These are phyloP conservation scores for Hetaerina americana DNA, from an alignment of 1,140 invertebrate species.

Conservation along the genomic window DNA sequence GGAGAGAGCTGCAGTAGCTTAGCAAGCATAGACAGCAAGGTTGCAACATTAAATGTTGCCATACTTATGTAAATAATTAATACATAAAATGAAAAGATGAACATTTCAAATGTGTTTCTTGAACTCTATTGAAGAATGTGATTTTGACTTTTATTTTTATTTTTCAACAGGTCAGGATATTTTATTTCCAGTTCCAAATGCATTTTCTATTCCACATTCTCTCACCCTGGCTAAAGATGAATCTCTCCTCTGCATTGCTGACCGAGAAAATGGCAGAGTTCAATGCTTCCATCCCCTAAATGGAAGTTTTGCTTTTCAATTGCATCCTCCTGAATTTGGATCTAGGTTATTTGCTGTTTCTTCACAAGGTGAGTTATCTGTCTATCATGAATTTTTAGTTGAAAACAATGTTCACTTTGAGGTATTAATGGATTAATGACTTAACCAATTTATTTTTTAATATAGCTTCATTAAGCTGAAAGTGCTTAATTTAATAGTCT, in stretches of 20 bases:
- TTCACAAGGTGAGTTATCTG: constrained; percentile 30
- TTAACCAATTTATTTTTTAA: constrained; percentile 8
- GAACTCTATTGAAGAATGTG: too few relatives aligned
- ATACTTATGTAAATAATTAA: too few relatives aligned
- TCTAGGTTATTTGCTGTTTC: constrained; percentile 52
- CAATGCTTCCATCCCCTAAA: constrained; percentile 55
- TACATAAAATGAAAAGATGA: too few relatives aligned
- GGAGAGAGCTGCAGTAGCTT: too few relatives aligned
- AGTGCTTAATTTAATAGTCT: too few relatives aligned
- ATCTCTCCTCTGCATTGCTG: constrained; percentile 70
- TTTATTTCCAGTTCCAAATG: constrained; percentile 32
- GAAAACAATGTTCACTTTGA: background rate
- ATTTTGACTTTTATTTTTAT: too few relatives aligned
- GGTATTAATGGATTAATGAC: constrained; percentile 28
- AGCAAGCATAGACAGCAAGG: too few relatives aligned
- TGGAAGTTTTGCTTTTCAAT: constrained; percentile 41
- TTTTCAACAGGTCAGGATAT: constrained; percentile 15
- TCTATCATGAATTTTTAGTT: constrained; percentile 4
- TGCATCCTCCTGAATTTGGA: constrained; percentile 44
- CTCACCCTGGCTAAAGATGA: constrained; percentile 62
- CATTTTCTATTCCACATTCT: constrained; percentile 67
- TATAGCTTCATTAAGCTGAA: too few relatives aligned
- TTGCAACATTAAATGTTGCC: too few relatives aligned
- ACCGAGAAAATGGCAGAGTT: constrained; percentile 81
- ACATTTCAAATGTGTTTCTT: too few relatives aligned